These are phyloP conservation scores for Scytalopus superciliaris DNA, from an alignment of 2,113 vertebrate genomes.

Conservation along the genomic window DNA sequence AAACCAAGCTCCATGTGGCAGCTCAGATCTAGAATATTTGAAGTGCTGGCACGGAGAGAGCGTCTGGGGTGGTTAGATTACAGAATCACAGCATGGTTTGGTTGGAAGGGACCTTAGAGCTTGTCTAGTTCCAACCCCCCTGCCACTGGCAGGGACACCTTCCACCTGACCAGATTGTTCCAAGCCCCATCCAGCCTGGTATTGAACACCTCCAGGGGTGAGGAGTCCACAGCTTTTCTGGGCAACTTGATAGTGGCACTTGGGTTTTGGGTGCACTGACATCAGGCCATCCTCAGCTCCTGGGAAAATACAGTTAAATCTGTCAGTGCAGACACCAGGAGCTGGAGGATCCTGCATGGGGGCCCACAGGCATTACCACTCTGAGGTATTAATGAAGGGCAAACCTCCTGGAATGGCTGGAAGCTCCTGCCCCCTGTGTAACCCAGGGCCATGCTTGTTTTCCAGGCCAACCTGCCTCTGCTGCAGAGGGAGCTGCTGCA, in stretches of 20 bases:
- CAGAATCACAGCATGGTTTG: neutral
- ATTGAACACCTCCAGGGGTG: neutral
- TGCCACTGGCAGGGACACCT: neutral
- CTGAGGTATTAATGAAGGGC: neutral
- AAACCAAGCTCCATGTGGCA: neutral
- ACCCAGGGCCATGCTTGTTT: neutral
- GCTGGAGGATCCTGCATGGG: neutral
- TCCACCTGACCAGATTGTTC: neutral
- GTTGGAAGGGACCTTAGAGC: neutral
- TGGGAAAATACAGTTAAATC: neutral
- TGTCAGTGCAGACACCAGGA: neutral
- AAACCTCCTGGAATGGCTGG: neutral
- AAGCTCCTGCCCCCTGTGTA: neutral
- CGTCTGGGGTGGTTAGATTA: neutral
- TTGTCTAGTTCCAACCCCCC: neutral
- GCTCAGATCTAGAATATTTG: neutral
- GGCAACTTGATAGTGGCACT: too few relatives aligned
- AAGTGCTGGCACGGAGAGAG: neutral
- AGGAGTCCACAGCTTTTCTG: neutral
- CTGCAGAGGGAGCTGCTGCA: conserved; percentile 95
- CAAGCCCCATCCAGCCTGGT: neutral
- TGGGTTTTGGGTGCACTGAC: accelerated
- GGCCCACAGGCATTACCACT: neutral
- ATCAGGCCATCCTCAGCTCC: neutral
- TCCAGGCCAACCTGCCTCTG: conserved; percentile 93